Evolutionary conservation across 2,797 vertebrate species (phyloP), one percentile per base, ranked within the genome.

Genomic region (Muraenolepis orangiensis): DNA sequence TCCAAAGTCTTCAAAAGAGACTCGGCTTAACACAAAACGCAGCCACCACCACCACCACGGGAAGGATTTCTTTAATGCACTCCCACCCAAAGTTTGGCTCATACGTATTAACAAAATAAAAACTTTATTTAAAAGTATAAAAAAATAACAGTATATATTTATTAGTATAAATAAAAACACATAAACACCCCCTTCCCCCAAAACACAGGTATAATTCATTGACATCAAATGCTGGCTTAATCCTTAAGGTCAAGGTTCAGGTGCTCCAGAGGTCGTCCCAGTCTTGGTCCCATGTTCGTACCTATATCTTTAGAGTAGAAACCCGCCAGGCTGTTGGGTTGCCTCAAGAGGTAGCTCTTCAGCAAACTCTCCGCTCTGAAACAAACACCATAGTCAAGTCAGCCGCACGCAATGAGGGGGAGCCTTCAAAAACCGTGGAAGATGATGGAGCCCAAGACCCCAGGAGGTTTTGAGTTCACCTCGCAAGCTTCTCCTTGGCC

Each of bases 311-410:
- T 86, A n/a, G 86, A 75, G 72, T 71, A 83, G 30, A 87, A 80
- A 0, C 76, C 85, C 2, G 85, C 70, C 78, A 82, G 74, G 5
- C 81, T 76, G 86, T 75, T 89, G 84, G 91, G 93, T 72, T 93
- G 94, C 78, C 90, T 94, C 32, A 93, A 80, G 42, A 89, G 40
- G 74, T 89, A 94, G 66, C 86, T 94, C 91, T 84, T 95, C 91
- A 96, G 31, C 86, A 98, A 81, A 84, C 73, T 93, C 85, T 98
- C 96, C 0, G 94, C 96, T 86, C 96, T 96, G 85, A 80, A 90
- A 90, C 85, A 81, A n/a, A 11, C 26, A 72, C n/a, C 1, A 78
- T 1, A 10, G 51, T 57, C 23, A 57, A 20, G 66, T 4, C 31
- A 18, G 36, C 14, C 57, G 38, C 11, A 51, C 11, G 12, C 26